Evolutionary conservation across 2,888 invertebrate genomes (phyloP), one percentile per base, ranked within the genome.

Genomic region (Adelognathus sp.): DNA sequence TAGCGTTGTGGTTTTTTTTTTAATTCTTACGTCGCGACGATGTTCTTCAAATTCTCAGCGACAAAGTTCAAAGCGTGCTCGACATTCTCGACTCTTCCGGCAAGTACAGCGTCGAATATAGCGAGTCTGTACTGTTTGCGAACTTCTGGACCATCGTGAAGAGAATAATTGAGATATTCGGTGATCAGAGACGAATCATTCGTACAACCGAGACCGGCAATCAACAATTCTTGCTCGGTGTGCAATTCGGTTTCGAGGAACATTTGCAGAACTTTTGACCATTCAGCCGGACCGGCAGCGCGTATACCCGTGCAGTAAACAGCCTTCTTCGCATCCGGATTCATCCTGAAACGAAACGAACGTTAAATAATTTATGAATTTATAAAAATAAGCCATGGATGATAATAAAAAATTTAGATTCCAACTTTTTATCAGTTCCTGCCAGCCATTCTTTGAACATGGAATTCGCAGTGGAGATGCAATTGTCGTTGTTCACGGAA

Each of bases 401-500:
- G 16, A 27, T 7, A 60, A 14, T 6, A 24, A 39, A 24, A 11
- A 9, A 27, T 27, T 24, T 2, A 18, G 21, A 24, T 58, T n/a
- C 52, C 63, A 21, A 79, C 81, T 21, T 75, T n/a, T 64, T 61
- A 5, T 56, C 63, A 14, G 54, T 33, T 46, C 73, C 64, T 7
- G 18, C 29, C 0, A 87, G 84, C 89, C 89, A 89, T 31, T 80
- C 74, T 36, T 76, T 69, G 70, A 88, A 89, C 24, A 86, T 50
- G 39, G 64, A 69, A 67, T 76, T 77, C 2, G 88, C 84, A 9
- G 39, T 79, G 14, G 52, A 73, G 9, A 86, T 64, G 52, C 88
- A 89, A 69, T 86, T 61, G 3, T 14, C 21, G 60, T 83, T 82
- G 24, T 84, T 78, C 41, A 88, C 52, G 2, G 75, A 74, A 74